Conservation (phyloP, 1,140 invertebrate genomes). For the Cydia amplana region DNA sequence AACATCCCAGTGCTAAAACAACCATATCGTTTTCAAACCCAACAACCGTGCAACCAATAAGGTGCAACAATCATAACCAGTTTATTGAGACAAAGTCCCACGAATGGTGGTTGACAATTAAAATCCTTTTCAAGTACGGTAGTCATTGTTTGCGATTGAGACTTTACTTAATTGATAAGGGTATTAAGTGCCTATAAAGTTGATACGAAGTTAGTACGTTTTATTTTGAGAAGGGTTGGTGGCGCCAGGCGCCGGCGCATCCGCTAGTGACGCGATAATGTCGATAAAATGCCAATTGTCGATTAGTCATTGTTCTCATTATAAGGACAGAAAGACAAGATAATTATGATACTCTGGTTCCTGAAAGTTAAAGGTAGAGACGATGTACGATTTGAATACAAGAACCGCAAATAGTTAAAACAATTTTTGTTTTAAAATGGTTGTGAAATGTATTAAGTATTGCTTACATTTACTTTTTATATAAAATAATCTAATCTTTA, state of each 20-base stretch:
- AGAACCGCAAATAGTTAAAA: too few relatives aligned
- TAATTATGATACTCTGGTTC: neutral
- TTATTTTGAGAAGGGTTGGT: constrained; percentile 35
- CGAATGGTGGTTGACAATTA: constrained; percentile 53
- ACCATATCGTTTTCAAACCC: constrained; percentile 4
- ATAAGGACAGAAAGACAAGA: neutral
- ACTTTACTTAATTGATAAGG: neutral
- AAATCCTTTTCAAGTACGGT: constrained; percentile 62
- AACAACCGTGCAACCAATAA: neutral
- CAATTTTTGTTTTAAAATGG: too few relatives aligned
- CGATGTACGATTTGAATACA: neutral
- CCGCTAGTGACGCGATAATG: constrained; percentile 62
- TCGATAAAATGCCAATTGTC: constrained; percentile 36
- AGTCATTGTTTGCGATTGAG: constrained; percentile 63
- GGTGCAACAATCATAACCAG: neutral
- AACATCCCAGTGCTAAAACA: neutral
- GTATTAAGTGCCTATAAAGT: neutral
- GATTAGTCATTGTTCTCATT: constrained; percentile 33
- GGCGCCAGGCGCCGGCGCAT: constrained; percentile 60
- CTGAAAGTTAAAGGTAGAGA: neutral
- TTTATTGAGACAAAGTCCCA: constrained; percentile 4
- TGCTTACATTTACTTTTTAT: too few relatives aligned
- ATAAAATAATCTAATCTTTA: too few relatives aligned
- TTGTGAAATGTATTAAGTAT: too few relatives aligned
- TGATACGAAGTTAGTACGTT: neutral